A percentile compares a stretch with the other conserved stretches of the same genome.
phyloP scores from a whole-genome alignment of 1,140 invertebrate species.

The Rhagoletis zephyria region DNA sequence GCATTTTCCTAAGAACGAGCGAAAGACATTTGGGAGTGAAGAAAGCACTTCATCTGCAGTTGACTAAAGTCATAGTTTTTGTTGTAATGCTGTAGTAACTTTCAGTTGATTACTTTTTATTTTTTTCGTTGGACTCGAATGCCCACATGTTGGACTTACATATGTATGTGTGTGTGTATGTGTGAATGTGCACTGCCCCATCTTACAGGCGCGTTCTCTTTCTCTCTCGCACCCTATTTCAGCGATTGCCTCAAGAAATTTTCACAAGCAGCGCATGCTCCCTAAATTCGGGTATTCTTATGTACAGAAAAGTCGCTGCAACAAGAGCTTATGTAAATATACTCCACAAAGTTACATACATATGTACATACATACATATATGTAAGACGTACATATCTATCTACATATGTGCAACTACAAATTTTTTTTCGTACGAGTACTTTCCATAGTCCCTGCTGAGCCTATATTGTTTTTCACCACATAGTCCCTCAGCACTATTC shows the following conservation, averaged over 20 bases:
- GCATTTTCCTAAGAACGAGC: neutral
- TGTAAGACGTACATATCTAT: too few relatives aligned
- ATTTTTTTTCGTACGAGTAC: too few relatives aligned
- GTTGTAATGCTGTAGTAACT: neutral
- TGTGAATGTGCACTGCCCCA: too few relatives aligned
- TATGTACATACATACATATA: neutral
- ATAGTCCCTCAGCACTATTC: neutral
- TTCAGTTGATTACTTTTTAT: neutral
- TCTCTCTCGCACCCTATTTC: neutral
- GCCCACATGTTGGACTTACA: neutral
- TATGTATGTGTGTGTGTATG: too few relatives aligned
- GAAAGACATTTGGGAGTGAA: neutral
- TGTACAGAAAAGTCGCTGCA: neutral
- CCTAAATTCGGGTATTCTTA: slow-evolving; percentile 46
- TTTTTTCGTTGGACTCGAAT: too few relatives aligned
- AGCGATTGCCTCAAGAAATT: neutral
- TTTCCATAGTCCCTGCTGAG: neutral
- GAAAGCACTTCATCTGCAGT: neutral
- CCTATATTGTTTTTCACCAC: neutral
- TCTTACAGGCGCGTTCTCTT: neutral
- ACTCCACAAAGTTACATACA: neutral
- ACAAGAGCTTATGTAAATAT: neutral
- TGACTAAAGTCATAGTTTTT: neutral
- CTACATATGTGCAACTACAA: too few relatives aligned
- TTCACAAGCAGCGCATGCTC: slow-evolving; percentile 37